Conservation (phyloP, 2,797 vertebrate species). For the Helostoma temminkii region DNA sequence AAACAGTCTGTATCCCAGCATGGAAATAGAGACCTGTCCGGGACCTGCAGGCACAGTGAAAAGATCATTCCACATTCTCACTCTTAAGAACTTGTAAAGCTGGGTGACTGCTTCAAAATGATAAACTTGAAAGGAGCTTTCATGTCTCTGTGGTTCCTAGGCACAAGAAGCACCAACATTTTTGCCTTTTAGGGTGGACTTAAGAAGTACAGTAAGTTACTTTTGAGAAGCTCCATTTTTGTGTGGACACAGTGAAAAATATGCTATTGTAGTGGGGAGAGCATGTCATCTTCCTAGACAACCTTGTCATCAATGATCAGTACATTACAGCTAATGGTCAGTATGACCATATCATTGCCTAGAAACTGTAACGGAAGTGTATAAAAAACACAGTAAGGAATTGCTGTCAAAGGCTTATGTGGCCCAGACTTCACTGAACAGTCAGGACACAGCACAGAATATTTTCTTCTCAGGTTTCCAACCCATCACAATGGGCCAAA, state of each 20-base stretch:
- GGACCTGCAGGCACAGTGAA: slow-evolving; percentile 10
- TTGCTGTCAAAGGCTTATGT: neutral
- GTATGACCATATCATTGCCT: neutral
- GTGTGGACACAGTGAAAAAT: slow-evolving; percentile 16
- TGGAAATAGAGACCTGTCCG: slow-evolving; percentile 26
- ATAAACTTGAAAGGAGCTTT: slow-evolving; percentile 68
- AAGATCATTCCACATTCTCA: slow-evolving; percentile 36
- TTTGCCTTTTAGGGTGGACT: slow-evolving; percentile 25
- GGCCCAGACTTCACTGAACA: neutral
- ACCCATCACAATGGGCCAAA: neutral
- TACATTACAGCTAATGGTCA: neutral
- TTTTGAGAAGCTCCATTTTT: slow-evolving; percentile 39
- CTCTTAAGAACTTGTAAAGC: slow-evolving; percentile 39
- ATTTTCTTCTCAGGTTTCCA: neutral
- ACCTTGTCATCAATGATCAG: slow-evolving; percentile 9
- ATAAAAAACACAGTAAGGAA: neutral
- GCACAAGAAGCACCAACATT: slow-evolving; percentile 34
- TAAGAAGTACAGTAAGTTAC: slow-evolving; percentile 18
- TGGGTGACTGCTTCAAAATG: slow-evolving; percentile 35
- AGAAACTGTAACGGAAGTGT: slow-evolving; percentile 3
- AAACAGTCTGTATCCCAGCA: slow-evolving; percentile 20
- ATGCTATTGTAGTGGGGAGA: slow-evolving; percentile 3
- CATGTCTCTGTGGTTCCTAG: slow-evolving; percentile 59
- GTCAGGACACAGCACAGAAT: neutral
- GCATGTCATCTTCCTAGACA: slow-evolving; percentile 15